Percentiles rank a stretch among this genome's conserved stretches.
Evolutionary conservation across 2,888 invertebrate species (phyloP).

Genomic region (Acronicta psi): DNA sequence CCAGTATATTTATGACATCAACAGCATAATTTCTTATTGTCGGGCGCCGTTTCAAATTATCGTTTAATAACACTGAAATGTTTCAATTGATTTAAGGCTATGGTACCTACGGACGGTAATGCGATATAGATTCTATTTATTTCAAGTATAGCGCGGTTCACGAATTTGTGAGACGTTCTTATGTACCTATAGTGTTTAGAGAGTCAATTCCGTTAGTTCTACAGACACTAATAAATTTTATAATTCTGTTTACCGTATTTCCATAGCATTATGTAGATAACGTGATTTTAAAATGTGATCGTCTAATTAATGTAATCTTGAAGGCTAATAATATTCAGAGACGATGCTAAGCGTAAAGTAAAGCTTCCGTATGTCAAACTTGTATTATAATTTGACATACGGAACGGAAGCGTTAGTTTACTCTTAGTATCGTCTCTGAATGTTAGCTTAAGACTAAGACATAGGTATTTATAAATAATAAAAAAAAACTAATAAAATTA

Average conservation of each 20-base stretch:
- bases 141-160: slow-evolving; percentile 50
- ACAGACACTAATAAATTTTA: slow-evolving; percentile 30
- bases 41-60: slow-evolving; percentile 44
- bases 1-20: slow-evolving; percentile 47
- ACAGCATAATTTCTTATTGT: slow-evolving; percentile 54
- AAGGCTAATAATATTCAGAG: no score
- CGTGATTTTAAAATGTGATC: slow-evolving; percentile 25
- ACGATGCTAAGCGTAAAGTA: no score
- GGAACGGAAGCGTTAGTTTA: no score
- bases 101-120: slow-evolving; percentile 44
- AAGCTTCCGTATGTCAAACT: no score
- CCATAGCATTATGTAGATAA: slow-evolving; percentile 10
- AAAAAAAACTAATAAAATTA: slow-evolving; percentile 9
- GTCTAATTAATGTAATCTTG: no score
- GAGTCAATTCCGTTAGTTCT: slow-evolving; percentile 13
- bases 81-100: slow-evolving; percentile 64
- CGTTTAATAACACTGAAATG: slow-evolving; percentile 56
- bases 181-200: slow-evolving; percentile 5
- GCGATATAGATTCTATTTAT: slow-evolving; percentile 51
- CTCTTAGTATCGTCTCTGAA: no score
- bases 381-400: no score
- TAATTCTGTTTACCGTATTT: slow-evolving; percentile 27
- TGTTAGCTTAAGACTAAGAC: no score
- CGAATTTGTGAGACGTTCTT: slow-evolving; percentile 35
- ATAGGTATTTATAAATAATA: no score